These are phyloP conservation scores for Actinernus sp. DNA, from an alignment of 92 coral and sea anemone species.

Conservation along the genomic window DNA sequence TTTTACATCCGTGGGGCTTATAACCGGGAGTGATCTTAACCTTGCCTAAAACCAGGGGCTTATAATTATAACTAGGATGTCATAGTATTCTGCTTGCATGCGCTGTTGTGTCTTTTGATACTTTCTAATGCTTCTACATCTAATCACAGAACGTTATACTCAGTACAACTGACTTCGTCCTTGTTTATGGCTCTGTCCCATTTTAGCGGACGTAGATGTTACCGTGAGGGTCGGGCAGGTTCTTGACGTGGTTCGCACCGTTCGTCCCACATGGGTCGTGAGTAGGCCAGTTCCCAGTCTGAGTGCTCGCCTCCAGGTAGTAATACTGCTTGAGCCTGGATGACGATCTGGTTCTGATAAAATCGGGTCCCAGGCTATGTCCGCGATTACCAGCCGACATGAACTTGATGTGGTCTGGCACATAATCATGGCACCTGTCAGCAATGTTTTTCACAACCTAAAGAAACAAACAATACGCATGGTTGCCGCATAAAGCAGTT, in stretches of 20 bases:
- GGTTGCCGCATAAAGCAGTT: too few relatives aligned
- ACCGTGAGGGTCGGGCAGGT: slow-evolving; percentile 63
- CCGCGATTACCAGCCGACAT: slow-evolving; percentile 45
- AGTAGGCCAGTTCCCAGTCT: slow-evolving; percentile 64
- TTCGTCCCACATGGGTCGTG: slow-evolving; percentile 75
- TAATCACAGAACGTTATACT: too few relatives aligned
- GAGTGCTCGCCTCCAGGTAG: slow-evolving; percentile 57
- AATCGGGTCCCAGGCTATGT: slow-evolving; percentile 39
- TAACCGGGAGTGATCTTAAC: too few relatives aligned
- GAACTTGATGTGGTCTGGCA: slow-evolving; percentile 36
- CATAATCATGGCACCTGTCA: slow-evolving; percentile 40
- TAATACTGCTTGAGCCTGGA: slow-evolving; percentile 50
- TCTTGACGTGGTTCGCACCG: slow-evolving; percentile 29
- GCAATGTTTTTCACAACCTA: slow-evolving; percentile 26
- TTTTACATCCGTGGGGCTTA: too few relatives aligned
- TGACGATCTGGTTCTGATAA: slow-evolving; percentile 33
- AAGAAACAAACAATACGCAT: neutral
- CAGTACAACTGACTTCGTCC: too few relatives aligned
- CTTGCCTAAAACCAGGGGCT: too few relatives aligned
- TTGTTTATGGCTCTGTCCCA: too few relatives aligned
- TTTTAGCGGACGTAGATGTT: slow-evolving; percentile 67
- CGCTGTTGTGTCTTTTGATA: too few relatives aligned
- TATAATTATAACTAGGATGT: too few relatives aligned
- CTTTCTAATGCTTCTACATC: too few relatives aligned
- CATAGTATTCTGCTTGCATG: too few relatives aligned